Percentiles rank a stretch among this genome's conserved stretches.
phyloP scores from a whole-genome alignment of 92 coral and sea anemone species.

The Zoanthus sansibaricus region DNA sequence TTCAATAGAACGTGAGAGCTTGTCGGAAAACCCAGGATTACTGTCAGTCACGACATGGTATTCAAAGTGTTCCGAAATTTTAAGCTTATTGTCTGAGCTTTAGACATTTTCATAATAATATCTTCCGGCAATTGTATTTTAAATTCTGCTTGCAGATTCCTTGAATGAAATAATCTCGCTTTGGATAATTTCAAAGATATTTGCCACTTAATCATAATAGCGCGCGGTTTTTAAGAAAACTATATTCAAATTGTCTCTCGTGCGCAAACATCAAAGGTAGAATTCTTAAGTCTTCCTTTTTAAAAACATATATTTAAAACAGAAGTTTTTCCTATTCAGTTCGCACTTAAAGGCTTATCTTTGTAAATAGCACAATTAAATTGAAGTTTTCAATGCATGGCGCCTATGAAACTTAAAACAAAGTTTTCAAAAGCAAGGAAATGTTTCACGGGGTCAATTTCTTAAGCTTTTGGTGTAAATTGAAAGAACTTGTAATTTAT shows the following conservation, averaged over 20 bases:
- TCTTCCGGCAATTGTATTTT: conserved; percentile 20
- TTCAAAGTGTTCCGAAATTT: conserved; percentile 29
- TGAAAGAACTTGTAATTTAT: not conserved
- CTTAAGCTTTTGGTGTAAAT: no score
- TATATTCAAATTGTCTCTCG: not conserved
- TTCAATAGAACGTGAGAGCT: not conserved
- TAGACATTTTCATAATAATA: conserved; percentile 6
- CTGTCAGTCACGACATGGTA: not conserved
- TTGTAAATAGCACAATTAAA: not conserved
- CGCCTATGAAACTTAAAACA: conserved; percentile 1
- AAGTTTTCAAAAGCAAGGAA: no score
- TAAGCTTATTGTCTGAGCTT: conserved; percentile 27
- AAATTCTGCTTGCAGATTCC: not conserved
- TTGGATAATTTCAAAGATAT: conserved; percentile 2
- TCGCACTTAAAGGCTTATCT: not conserved
- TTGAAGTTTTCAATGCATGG: not conserved
- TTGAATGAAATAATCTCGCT: not conserved
- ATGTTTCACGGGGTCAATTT: no score
- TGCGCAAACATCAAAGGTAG: not conserved
- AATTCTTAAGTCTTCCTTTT: not conserved
- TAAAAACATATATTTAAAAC: not conserved
- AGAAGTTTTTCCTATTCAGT: not conserved
- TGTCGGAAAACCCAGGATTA: not conserved
- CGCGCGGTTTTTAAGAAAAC: not conserved
- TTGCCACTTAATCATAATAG: not conserved